Evolutionary conservation across 2,888 invertebrate genomes (phyloP).

Genomic region (Gymnosoma rotundatum): DNA sequence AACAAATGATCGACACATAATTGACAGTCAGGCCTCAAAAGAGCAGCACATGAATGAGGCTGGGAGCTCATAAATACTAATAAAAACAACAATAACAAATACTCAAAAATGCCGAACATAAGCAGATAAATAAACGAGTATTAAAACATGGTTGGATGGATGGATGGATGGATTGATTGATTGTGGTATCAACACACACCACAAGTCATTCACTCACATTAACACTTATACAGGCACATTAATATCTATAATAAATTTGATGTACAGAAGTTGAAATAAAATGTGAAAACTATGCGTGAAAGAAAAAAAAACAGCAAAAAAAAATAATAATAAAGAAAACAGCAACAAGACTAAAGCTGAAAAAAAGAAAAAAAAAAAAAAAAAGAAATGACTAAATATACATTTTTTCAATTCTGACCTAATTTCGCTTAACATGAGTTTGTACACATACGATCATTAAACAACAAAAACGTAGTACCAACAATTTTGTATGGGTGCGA

Average conservation of each 20-base stretch:
- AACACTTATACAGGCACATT: neutral
- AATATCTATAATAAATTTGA: conserved; percentile 37
- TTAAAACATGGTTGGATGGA: conserved; percentile 33
- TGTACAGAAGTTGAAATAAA: conserved; percentile 62
- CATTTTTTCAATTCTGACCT: conserved; percentile 55
- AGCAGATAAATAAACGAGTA: conserved; percentile 41
- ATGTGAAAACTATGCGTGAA: conserved; percentile 70
- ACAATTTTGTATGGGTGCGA: conserved; percentile 31
- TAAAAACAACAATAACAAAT: conserved; percentile 33
- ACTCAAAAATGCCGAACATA: conserved; percentile 21
- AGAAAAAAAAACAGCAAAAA: conserved; percentile 58
- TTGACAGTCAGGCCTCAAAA: conserved; percentile 62
- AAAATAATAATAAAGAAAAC: too few relatives aligned
- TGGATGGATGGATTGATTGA: conserved; percentile 22
- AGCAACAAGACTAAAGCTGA: conserved; percentile 48
- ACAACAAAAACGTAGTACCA: conserved; percentile 14
- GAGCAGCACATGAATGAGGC: conserved; percentile 63
- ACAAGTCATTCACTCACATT: neutral
- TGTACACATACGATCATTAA: conserved; percentile 34
- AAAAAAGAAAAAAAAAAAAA: conserved; percentile 44
- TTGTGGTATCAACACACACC: conserved; percentile 11
- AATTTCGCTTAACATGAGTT: conserved; percentile 65
- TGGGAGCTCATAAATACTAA: conserved; percentile 65
- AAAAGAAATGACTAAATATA: conserved; percentile 9
- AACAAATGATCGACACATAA: conserved; percentile 60